Evolutionary conservation across 53 echinoderm and acorn worm species (phyloP).

Genomic region (Paracentrotus lividus): DNA sequence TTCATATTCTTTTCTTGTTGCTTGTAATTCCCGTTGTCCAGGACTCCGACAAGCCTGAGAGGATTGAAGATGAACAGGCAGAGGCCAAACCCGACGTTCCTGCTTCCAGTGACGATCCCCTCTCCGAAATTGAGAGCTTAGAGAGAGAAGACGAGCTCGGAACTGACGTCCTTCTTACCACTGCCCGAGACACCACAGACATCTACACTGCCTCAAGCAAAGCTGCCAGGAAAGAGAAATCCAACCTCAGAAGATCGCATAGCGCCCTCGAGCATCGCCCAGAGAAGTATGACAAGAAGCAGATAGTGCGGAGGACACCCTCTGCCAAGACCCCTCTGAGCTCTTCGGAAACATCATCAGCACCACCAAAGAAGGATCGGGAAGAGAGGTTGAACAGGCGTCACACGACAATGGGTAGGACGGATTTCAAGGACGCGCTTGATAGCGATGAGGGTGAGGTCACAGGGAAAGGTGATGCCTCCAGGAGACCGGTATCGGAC

Average conservation of each 20-base stretch:
- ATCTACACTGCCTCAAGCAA: constrained; percentile 64
- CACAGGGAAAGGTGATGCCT: constrained; percentile 50
- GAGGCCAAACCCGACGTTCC: constrained; percentile 69
- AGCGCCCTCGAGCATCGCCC: constrained; percentile 72
- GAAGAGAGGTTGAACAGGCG: constrained; percentile 51
- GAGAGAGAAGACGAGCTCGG: constrained; percentile 60
- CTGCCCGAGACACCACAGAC: constrained; percentile 66
- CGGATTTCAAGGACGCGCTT: neutral
- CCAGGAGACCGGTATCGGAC: constrained; percentile 54
- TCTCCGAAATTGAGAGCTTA: constrained; percentile 49
- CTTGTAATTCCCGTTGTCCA: constrained; percentile 12
- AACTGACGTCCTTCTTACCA: constrained; percentile 40
- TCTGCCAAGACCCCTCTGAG: neutral
- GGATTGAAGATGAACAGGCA: constrained; percentile 64
- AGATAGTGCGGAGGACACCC: constrained; percentile 17
- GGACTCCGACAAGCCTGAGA: constrained; percentile 34
- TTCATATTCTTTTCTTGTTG: neutral
- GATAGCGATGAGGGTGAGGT: constrained; percentile 21
- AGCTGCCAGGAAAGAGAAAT: constrained; percentile 66
- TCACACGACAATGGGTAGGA: constrained; percentile 29
- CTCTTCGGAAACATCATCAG: neutral
- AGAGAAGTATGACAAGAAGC: constrained; percentile 60
- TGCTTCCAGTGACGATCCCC: constrained; percentile 27
- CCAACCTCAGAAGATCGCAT: constrained; percentile 65
- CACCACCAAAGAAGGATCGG: neutral